Base-by-base conservation (phyloP, 2,888 invertebrate species). In the Homarus gammarus region DNA sequence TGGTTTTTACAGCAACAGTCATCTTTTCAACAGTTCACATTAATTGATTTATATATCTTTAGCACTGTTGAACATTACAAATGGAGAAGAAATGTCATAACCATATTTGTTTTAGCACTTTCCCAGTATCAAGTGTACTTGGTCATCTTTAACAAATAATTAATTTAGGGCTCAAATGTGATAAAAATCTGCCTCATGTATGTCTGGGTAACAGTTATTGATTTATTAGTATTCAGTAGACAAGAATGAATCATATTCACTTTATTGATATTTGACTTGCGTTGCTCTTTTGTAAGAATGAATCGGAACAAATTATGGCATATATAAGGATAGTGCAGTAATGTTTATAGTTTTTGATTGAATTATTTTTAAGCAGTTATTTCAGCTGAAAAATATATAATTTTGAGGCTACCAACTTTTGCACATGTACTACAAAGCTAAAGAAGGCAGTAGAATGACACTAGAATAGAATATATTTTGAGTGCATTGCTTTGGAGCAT, bases 391-490 rank as follows among this genome's bases (percentile, higher is more conserved):
- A 5, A 22, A 5, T 22, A 56, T 22, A 8, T 44, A 8, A 5
- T 56, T 56, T 56, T 56, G 18, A 56, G 22, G 12, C 44, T 44
- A 56, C 56, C 22, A 56, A 31, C 27, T 2, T 64, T 64, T 64
- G 64, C 27, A 27, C 64, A 64, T 27, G 27, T 22, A 27, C 27
- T 64, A 6, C 64, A 64, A 27, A 27, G 64, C 27, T 64, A 27
- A 64, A 64, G 27, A n/a, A 64, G 27, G 27, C 27, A 56, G 56
- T 56, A 56, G 56, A 64, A 27, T 27, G 31, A 27, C n/a, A 64
- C 31, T 64, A 64, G 64, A 64, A 27, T 64, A 64, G 3, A 64
- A 2, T 64, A 64, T 64, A 64, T 64, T 64, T 64, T 64, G 64
- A 64, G n/a, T 64, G 27, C 64, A 64, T 64, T 64, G 64, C 64